Evolutionary conservation across 1,140 invertebrate species (phyloP).

Genomic region (Cryptotermes secundus): DNA sequence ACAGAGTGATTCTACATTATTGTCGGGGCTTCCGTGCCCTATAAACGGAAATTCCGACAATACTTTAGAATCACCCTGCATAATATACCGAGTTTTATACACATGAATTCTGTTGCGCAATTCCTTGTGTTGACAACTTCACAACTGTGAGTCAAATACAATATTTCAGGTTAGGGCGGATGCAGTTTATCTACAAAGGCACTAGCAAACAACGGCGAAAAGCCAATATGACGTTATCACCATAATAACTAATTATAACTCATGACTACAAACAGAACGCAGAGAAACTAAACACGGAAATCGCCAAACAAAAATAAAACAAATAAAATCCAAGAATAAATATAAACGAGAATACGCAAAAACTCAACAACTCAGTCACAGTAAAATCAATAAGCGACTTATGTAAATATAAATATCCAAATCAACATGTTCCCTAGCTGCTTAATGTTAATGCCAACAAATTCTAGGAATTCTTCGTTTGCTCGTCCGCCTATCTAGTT

Average conservation of each 20-base stretch:
- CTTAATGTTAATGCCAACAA: background rate
- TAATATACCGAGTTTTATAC: too few species aligned
- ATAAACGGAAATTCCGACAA: too few species aligned
- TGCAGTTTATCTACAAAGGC: background rate
- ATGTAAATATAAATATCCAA: background rate
- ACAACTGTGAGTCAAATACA: too few species aligned
- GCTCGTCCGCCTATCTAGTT: background rate
- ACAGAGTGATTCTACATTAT: too few species aligned
- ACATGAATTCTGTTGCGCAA: too few species aligned
- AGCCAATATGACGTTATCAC: constrained; percentile 11
- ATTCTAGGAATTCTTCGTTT: background rate
- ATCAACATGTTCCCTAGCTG: background rate
- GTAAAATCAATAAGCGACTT: constrained; percentile 1
- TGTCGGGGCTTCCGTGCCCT: too few species aligned
- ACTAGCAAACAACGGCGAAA: background rate
- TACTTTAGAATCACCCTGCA: too few species aligned
- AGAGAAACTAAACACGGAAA: background rate
- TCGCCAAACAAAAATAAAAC: constrained; percentile 10
- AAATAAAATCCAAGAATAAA: background rate
- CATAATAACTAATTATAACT: constrained; percentile 11
- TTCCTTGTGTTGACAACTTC: too few species aligned
- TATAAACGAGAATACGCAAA: constrained; percentile 2
- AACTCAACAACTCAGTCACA: background rate
- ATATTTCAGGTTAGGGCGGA: background rate
- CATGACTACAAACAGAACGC: background rate